phyloP scores from a whole-genome alignment of 2,888 invertebrate species.

The Harpagoxenus sublaevis region DNA sequence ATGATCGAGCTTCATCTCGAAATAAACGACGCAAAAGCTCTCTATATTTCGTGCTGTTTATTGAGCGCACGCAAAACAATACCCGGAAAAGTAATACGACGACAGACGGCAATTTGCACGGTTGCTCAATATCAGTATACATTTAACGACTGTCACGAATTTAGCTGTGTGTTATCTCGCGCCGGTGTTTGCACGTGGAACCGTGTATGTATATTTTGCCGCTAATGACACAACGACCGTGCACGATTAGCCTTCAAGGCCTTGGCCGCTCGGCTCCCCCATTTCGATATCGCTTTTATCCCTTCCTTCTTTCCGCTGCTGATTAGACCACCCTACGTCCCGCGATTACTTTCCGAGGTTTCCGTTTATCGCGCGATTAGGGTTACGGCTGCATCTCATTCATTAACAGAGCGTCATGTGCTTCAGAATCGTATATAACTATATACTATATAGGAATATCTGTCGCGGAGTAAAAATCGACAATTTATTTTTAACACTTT shows the following conservation, averaged over 20 bases:
- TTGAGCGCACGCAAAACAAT: not conserved
- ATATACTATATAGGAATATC: not conserved
- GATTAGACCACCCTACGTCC: constrained; percentile 52
- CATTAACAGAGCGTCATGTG: constrained; percentile 15
- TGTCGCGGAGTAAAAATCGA: not conserved
- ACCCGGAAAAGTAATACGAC: constrained; percentile 45
- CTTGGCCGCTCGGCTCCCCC: constrained; percentile 68
- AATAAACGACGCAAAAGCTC: not conserved
- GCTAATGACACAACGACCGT: constrained; percentile 51
- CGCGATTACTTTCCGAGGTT: constrained; percentile 56
- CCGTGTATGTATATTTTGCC: constrained; percentile 24
- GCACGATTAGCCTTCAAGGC: constrained; percentile 70
- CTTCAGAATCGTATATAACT: not conserved
- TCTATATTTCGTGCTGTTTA: not conserved
- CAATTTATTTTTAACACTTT: not conserved
- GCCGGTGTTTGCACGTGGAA: constrained; percentile 46
- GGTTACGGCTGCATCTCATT: not conserved
- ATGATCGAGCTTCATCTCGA: not conserved
- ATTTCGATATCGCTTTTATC: constrained; percentile 54
- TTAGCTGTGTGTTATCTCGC: constrained; percentile 39
- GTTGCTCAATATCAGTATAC: constrained; percentile 49
- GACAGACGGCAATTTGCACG: constrained; percentile 40
- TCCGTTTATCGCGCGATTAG: constrained; percentile 40
- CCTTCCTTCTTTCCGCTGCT: constrained; percentile 48
- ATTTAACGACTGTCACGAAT: constrained; percentile 35